Evolutionary conservation across 1,140 invertebrate genomes (phyloP).

Genomic region (Portunus trituberculatus): DNA sequence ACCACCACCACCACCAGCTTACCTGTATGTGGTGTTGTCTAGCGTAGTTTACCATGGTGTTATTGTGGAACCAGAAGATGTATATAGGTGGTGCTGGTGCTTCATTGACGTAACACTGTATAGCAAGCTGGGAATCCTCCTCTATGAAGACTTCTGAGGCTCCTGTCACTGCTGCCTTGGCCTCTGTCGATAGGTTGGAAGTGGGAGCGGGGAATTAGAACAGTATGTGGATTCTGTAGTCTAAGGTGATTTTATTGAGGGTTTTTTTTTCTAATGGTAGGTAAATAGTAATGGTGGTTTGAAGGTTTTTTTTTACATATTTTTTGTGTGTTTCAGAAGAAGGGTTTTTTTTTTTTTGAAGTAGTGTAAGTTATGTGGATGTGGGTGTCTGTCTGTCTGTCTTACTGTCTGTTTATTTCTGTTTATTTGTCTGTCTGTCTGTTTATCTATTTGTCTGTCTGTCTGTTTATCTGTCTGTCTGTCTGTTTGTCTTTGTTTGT

Average conservation of each 20-base stretch:
- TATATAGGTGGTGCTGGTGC: conserved; percentile 68
- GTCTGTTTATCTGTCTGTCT: neutral
- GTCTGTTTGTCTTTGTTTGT: conserved; percentile 24
- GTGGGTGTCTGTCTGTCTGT: neutral
- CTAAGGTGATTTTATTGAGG: too few relatives aligned
- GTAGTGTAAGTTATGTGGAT: too few relatives aligned
- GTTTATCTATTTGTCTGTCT: neutral
- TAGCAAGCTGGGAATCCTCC: conserved; percentile 70
- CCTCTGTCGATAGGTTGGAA: conserved; percentile 54
- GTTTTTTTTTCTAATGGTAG: too few relatives aligned
- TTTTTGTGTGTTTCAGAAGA: too few relatives aligned
- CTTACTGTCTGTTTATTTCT: too few relatives aligned
- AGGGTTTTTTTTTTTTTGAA: too few relatives aligned
- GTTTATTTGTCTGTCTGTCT: neutral
- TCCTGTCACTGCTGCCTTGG: conserved; percentile 60
- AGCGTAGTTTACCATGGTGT: conserved; percentile 75
- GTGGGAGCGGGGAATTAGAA: too few relatives aligned
- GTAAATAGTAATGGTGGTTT: too few relatives aligned
- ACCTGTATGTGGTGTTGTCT: conserved; percentile 58
- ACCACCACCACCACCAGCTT: neutral
- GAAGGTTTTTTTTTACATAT: too few relatives aligned
- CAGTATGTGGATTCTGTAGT: too few relatives aligned
- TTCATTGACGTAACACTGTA: conserved; percentile 70
- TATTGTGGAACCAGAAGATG: conserved; percentile 77
- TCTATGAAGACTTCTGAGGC: conserved; percentile 71